A percentile compares a stretch with the other conserved stretches of the same genome.
These are phyloP conservation scores for Ophion obscuratus DNA, from an alignment of 2,888 invertebrate species.

Conservation along the genomic window DNA sequence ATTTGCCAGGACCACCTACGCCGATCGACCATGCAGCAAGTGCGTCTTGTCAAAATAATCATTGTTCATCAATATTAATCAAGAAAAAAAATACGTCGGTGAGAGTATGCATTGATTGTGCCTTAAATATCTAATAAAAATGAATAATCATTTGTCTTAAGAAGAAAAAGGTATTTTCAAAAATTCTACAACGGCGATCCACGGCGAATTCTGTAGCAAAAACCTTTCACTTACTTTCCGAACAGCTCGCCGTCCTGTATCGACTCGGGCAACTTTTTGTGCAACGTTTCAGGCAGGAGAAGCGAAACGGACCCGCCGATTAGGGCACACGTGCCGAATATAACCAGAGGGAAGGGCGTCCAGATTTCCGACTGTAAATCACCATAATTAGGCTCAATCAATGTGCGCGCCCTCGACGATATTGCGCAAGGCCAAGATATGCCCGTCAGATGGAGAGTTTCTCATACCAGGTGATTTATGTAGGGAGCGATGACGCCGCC, in stretches of 20 bases:
- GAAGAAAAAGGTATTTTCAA: not conserved
- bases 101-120: too few species aligned
- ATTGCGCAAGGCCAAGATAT: not conserved
- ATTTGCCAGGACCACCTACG: too few species aligned
- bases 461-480: constrained; percentile 86
- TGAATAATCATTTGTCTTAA: not conserved
- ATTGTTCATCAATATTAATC: too few species aligned
- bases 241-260: constrained; percentile 88
- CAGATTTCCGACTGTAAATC: constrained; percentile 85
- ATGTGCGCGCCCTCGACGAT: not conserved
- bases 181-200: not conserved
- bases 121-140: too few species aligned
- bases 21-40: too few species aligned
- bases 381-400: constrained; percentile 26
- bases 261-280: constrained; percentile 88
- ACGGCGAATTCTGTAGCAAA: not conserved
- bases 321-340: constrained; percentile 87
- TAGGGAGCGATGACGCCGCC: constrained; percentile 88
- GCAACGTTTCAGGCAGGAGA: constrained; percentile 88
- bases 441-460: not conserved
- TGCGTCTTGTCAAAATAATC: too few species aligned
- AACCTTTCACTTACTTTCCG: constrained; percentile 85
- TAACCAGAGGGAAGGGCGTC: constrained; percentile 86
- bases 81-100: too few species aligned
- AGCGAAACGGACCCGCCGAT: constrained; percentile 86